Base-by-base conservation (phyloP, 1,140 invertebrate species). In the Drosophila nasuta region DNA sequence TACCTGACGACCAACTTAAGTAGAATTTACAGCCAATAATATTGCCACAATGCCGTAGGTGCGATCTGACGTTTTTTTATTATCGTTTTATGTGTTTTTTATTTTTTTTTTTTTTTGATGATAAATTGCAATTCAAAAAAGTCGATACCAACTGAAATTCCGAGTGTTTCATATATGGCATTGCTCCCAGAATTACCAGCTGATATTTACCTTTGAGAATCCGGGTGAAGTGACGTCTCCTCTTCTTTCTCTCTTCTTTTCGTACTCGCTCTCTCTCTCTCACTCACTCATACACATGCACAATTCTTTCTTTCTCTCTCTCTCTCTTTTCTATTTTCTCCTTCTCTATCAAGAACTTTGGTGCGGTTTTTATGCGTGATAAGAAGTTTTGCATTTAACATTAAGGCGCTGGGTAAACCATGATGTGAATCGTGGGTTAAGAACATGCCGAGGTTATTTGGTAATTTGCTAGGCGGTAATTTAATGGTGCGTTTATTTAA, bases 141-240 rank as follows among this genome's bases (percentile, higher is more conserved):
- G 82, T 92, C 82, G 93, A 97, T 97, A 97, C 95, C 96, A 96
- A 94, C 95, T 94, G 95, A 95, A 96, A 97, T 95, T 94, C 96
- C 96, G 96, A 93, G 90, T 90, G 92, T 91, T 93, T 88, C 83
- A 88, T 77, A 91, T 94, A 75, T 33, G 58, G 77, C 71, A 85
- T 74, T 88, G 80, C 93, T 91, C 96, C 97, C 97, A 97, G 97
- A 97, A 97, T 97, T 98, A 97, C 96, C 96, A 97, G 97, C 96
- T 98, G 97, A 98, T 98, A 98, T 97, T 98, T 96, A 94, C 95
- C 94, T 94, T 95, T 94, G 87, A 93, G 93, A 93, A 92, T 92
- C 78, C 78, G 70, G 70, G 64, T 93, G 75, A 86, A 59, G 67
- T 76, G 77, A 79, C 74, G 68, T 76, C 46, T 45, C 56, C 54